Percentiles rank a stretch among this genome's conserved stretches.
Evolutionary conservation across 2,888 invertebrate genomes (phyloP).

Genomic region (Scaptomyza tumidula): DNA sequence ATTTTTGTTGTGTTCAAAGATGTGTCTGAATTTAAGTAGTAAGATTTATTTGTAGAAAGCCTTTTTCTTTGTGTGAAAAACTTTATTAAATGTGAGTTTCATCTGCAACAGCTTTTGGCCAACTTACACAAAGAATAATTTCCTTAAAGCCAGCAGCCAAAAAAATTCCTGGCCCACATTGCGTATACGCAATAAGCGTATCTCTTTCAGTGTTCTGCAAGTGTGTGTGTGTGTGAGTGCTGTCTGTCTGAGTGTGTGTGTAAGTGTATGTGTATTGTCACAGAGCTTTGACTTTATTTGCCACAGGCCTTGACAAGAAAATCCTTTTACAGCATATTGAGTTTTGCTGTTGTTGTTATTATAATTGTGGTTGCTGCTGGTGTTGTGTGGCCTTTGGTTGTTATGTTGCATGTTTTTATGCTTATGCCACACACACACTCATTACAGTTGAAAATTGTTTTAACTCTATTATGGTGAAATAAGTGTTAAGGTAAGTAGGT

Average conservation of each 20-base stretch:
- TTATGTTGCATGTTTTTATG: conserved; percentile 14
- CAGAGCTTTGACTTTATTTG: conserved; percentile 57
- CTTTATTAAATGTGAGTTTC: conserved; percentile 35
- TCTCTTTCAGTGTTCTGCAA: conserved; percentile 26
- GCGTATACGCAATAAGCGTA: conserved; percentile 61
- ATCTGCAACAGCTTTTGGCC: conserved; percentile 31
- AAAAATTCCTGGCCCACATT: conserved; percentile 33
- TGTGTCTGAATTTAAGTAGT: background rate
- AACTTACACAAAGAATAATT: conserved; percentile 57
- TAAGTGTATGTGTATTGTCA: conserved; percentile 32
- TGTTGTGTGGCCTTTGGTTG: conserved; percentile 35
- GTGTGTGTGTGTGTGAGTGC: conserved; percentile 7
- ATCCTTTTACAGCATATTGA: conserved; percentile 74
- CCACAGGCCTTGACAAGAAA: conserved; percentile 69
- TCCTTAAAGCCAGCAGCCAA: conserved; percentile 59
- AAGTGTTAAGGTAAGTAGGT: background rate
- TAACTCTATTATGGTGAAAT: conserved; percentile 52
- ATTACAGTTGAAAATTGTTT: conserved; percentile 49
- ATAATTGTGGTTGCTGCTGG: conserved; percentile 26
- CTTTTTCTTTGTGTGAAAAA: conserved; percentile 15
- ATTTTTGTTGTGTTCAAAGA: too few relatives aligned
- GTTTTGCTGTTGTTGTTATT: conserved; percentile 48
- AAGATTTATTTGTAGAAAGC: background rate
- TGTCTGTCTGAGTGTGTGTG: conserved; percentile 25
- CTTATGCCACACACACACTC: conserved; percentile 29